A percentile compares a stretch with the other conserved stretches of the same genome.
These are phyloP conservation scores for Dryadula phaetusa DNA, from an alignment of 2,888 invertebrate species.

Conservation along the genomic window DNA sequence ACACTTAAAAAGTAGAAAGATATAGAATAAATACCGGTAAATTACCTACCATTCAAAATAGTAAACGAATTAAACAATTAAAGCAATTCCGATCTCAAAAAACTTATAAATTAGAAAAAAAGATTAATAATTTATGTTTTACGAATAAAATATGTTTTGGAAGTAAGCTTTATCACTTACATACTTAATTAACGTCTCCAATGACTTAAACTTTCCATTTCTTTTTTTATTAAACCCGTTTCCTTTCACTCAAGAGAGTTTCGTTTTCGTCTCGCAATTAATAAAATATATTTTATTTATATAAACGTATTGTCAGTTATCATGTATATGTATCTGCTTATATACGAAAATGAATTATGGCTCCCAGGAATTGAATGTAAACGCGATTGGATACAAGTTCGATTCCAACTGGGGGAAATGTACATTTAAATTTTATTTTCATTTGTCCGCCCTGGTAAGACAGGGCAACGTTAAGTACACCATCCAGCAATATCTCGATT, in stretches of 20 bases:
- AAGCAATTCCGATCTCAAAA: background rate
- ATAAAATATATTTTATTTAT: constrained; percentile 8
- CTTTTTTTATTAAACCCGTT: constrained; percentile 33
- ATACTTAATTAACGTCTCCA: constrained; percentile 19
- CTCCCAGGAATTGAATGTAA: no score
- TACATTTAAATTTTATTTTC: no score
- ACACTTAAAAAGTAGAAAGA: no score
- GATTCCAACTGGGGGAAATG: no score
- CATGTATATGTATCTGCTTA: background rate
- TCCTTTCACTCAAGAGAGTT: constrained; percentile 33
- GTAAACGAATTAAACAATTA: no score
- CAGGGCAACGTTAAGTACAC: no score
- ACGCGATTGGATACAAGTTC: no score
- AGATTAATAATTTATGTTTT: background rate
- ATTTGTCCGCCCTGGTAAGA: no score
- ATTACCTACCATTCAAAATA: no score
- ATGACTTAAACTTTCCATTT: constrained; percentile 32
- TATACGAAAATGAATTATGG: no score
- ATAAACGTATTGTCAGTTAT: background rate
- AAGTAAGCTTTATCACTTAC: background rate
- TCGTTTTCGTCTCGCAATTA: constrained; percentile 12
- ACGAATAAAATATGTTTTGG: background rate
- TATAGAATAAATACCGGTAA: no score
- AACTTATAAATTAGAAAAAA: background rate
- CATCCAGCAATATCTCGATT: no score